phyloP scores from a whole-genome alignment of 2,113 vertebrate genomes.

The Axis porcinus region DNA sequence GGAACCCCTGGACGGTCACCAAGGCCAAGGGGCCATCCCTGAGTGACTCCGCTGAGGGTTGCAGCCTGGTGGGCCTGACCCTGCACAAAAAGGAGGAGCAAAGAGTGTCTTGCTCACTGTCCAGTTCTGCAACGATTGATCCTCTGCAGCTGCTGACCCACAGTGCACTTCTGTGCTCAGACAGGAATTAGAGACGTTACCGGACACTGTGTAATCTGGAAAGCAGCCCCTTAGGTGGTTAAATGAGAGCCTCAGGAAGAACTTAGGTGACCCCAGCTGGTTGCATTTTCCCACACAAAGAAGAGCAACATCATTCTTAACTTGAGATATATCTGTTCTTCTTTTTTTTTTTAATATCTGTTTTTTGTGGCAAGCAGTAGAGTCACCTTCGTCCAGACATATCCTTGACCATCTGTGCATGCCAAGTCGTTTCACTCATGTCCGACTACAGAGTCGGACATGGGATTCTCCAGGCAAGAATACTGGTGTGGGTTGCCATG shows the following conservation, averaged over 20 bases:
- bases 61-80: neutral
- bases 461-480: neutral
- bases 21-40: neutral
- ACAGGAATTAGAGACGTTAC: neutral
- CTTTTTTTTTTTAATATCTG: too few relatives aligned
- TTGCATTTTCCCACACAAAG: neutral
- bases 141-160: fast-evolving
- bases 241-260: neutral
- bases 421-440: neutral
- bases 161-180: neutral
- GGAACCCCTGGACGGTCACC: neutral
- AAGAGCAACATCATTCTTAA: fast-evolving
- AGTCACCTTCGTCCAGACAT: fast-evolving
- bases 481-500: neutral
- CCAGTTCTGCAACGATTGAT: neutral
- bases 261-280: neutral
- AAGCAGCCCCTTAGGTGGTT: neutral
- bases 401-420: neutral
- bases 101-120: neutral
- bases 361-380: neutral
- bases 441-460: too few relatives aligned
- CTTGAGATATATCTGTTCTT: neutral
- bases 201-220: neutral
- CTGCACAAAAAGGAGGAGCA: neutral
- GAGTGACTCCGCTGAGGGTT: neutral